These are phyloP conservation scores for Thunnus maccoyii DNA, from an alignment of 2,113 vertebrate genomes.

Conservation along the genomic window DNA sequence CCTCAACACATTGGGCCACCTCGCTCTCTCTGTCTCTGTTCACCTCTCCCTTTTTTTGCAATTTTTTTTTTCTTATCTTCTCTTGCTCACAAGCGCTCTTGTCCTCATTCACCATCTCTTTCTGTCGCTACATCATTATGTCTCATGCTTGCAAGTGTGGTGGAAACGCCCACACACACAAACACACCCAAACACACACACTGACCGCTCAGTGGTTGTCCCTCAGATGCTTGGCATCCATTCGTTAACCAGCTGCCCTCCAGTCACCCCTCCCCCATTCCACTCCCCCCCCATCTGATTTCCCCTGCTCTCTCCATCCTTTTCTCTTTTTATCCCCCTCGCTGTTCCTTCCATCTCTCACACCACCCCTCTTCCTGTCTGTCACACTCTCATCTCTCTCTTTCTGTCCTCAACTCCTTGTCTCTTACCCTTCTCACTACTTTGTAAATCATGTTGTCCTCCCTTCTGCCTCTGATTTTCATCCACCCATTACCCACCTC, in stretches of 20 bases:
- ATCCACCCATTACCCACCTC: not conserved
- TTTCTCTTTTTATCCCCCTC: not conserved
- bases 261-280: constrained; percentile 13
- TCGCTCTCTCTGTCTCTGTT: constrained; percentile 1
- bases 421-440: not conserved
- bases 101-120: not conserved
- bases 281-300: constrained; percentile 4
- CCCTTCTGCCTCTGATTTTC: not conserved
- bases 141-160: constrained; percentile 2
- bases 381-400: not conserved
- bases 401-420: not conserved
- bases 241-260: constrained; percentile 55
- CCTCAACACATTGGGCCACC: constrained; percentile 28
- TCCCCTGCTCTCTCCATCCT: constrained; percentile 5
- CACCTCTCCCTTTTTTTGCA: constrained; percentile 14
- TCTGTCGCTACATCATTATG: constrained; percentile 25
- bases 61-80: not conserved
- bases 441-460: constrained; percentile 8
- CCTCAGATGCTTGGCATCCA: constrained; percentile 60
- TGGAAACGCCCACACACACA: constrained; percentile 11
- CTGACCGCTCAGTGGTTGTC: constrained; percentile 65
- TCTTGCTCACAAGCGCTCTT: not conserved
- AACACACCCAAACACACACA: constrained; percentile 26
- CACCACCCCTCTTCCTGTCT: constrained; percentile 2
- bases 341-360: constrained; percentile 8